Base-by-base conservation (phyloP, 2,888 invertebrate genomes). In the Eutolmus rufibarbis region DNA sequence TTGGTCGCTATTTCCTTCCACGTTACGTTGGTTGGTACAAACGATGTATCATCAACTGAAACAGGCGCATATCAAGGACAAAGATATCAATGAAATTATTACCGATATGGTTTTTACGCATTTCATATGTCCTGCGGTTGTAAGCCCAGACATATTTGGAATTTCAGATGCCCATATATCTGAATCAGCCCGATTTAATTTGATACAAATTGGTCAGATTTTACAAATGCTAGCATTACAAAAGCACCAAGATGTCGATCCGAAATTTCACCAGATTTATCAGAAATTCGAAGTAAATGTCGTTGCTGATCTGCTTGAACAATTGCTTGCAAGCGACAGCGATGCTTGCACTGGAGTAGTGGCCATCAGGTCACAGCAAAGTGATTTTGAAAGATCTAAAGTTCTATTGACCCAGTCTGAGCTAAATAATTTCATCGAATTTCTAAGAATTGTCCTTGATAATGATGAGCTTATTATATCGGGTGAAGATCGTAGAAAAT, bases 91-190 rank as follows among this genome's bases (percentile, higher is more conserved):
- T 66, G 94, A 94, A 87, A 96, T 99, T 90, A 97, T 98, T 91
- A 97, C 97, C 0, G 99, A 99, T 91, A 94, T 99, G 88, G 96
- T 99, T 37, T 96, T 99, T 91, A 97, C 97, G 12, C 95, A 97
- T 91, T 98, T 98, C 91, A 96, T 99, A 88, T 99, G 99, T 91
- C 98, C 98, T 2, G 99, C 98, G 0, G 97, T 99, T 86, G 96
- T 98, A 81, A 98, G 98, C 93, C 99, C 99, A 0, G 99, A 99
- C 92, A 96, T 97, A 1, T 96, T 98, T 92, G 99, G 98, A 19
- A 96, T 99, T 86, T 97, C 97, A 4, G 98, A 98, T 91, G 96
- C 97, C 1, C 97, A 98, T 8, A 97, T 99, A 87, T 97, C 97
- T 74, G 96, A 97, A 90, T 95, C 97, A 87, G 97, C 98, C 5